Evolutionary conservation across 2,888 invertebrate genomes (phyloP).

Genomic region (Plutella xylostella): DNA sequence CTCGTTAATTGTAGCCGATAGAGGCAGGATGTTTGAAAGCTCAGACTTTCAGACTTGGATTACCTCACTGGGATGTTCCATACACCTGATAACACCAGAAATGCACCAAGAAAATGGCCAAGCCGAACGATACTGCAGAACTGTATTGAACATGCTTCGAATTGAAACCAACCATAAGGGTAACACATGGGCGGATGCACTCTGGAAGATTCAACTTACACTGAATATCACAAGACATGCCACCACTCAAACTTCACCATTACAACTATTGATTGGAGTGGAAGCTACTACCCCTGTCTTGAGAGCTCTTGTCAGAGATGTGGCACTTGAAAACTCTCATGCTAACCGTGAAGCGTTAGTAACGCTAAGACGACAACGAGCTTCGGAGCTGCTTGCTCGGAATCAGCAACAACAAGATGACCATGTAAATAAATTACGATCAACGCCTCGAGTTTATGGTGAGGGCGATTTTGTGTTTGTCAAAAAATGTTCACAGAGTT

Average conservation of each 20-base stretch:
- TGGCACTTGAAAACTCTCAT: too few species aligned
- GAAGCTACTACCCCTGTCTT: too few species aligned
- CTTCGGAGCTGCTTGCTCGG: too few species aligned
- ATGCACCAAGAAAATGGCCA: neutral
- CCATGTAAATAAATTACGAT: neutral
- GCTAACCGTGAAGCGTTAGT: too few species aligned
- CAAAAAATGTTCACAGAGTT: neutral
- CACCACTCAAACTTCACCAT: too few species aligned
- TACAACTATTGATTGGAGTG: too few species aligned
- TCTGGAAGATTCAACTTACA: neutral
- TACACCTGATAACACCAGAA: neutral
- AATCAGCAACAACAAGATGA: conserved; percentile 1
- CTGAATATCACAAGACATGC: too few species aligned
- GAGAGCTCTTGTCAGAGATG: too few species aligned
- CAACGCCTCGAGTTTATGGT: neutral
- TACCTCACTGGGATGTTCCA: neutral
- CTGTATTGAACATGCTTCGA: neutral
- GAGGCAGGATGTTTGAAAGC: neutral
- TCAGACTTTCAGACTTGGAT: neutral
- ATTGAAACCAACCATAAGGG: too few species aligned
- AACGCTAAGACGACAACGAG: too few species aligned
- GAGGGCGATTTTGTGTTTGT: neutral
- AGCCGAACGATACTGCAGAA: neutral
- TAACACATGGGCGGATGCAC: neutral
- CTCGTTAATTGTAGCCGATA: too few species aligned